phyloP scores from a whole-genome alignment of 2,113 vertebrate species.

The Salvelinus sp. region DNA sequence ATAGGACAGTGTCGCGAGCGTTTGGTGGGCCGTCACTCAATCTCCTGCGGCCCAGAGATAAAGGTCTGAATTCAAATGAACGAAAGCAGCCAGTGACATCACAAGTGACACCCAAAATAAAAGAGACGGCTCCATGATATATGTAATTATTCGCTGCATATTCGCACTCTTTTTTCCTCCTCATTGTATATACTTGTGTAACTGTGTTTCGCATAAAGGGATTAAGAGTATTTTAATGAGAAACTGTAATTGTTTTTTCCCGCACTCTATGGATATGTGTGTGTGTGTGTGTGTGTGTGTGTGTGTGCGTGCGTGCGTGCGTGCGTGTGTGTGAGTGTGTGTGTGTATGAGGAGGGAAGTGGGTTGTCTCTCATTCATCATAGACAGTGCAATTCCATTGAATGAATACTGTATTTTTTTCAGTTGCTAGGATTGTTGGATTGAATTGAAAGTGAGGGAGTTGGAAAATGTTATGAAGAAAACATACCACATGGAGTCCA shows the following conservation, averaged over 20 bases:
- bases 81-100: constrained; percentile 94
- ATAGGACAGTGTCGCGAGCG: constrained; percentile 99
- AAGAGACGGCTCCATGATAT: constrained; percentile 99
- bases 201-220: constrained; percentile 99
- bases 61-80: constrained; percentile 99
- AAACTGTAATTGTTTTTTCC: constrained; percentile 90
- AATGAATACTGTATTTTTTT: neutral
- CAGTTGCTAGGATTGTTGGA: neutral
- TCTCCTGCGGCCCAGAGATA: constrained; percentile 99
- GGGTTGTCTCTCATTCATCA: constrained; percentile 1
- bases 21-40: constrained; percentile 99
- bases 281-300: constrained; percentile 44
- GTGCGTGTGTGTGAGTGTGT: constrained; percentile 12
- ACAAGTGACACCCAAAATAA: constrained; percentile 99
- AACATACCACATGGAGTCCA: neutral
- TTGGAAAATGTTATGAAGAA: neutral
- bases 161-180: constrained; percentile 79
- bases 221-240: constrained; percentile 99
- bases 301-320: constrained; percentile 45
- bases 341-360: constrained; percentile 11
- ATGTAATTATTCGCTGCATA: constrained; percentile 99
- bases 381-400: constrained; percentile 1
- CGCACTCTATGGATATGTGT: constrained; percentile 65
- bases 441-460: neutral
- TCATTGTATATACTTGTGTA: constrained; percentile 99